Evolutionary conservation across 2,797 vertebrate species (phyloP).

Genomic region (Lophius americanus): DNA sequence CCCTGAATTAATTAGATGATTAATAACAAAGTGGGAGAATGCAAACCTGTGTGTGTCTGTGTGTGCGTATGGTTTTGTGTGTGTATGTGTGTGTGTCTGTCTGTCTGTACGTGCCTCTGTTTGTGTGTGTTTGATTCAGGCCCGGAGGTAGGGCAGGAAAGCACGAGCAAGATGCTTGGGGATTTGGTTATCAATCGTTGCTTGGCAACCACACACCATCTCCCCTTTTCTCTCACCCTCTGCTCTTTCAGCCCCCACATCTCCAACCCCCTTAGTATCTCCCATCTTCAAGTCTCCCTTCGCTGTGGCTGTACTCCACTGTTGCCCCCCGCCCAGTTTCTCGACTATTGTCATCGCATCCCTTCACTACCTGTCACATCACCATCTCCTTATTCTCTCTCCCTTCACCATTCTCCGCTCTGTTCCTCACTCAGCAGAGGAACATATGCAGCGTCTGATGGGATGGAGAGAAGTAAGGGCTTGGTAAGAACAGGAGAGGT

Average conservation of each 20-base stretch:
- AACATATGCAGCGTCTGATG: slow-evolving; percentile 48
- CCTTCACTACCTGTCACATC: slow-evolving; percentile 24
- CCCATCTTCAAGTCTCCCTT: slow-evolving; percentile 46
- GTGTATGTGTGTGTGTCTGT: too few relatives aligned
- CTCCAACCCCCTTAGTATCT: slow-evolving; percentile 55
- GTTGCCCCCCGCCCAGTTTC: slow-evolving; percentile 33
- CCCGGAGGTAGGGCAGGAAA: slow-evolving; percentile 80
- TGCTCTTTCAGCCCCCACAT: slow-evolving; percentile 11
- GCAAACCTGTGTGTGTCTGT: slow-evolving; percentile 18
- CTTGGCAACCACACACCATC: slow-evolving; percentile 80
- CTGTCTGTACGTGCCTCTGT: background rate
- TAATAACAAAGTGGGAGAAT: slow-evolving; percentile 1
- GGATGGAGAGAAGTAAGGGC: slow-evolving; percentile 25
- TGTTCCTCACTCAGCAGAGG: slow-evolving; percentile 23
- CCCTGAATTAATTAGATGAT: slow-evolving; percentile 29
- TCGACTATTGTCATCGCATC: slow-evolving; percentile 14
- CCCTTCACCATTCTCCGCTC: slow-evolving; percentile 32
- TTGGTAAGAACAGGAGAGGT: slow-evolving; percentile 34
- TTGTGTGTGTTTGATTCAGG: slow-evolving; percentile 41
- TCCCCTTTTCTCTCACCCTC: slow-evolving; percentile 65
- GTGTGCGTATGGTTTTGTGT: background rate
- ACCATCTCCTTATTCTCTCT: slow-evolving; percentile 22
- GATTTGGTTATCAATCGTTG: slow-evolving; percentile 89
- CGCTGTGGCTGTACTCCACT: slow-evolving; percentile 38
- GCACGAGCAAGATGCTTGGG: slow-evolving; percentile 79